Conservation (phyloP, 2,888 invertebrate genomes). For the Tenthredo notha region DNA sequence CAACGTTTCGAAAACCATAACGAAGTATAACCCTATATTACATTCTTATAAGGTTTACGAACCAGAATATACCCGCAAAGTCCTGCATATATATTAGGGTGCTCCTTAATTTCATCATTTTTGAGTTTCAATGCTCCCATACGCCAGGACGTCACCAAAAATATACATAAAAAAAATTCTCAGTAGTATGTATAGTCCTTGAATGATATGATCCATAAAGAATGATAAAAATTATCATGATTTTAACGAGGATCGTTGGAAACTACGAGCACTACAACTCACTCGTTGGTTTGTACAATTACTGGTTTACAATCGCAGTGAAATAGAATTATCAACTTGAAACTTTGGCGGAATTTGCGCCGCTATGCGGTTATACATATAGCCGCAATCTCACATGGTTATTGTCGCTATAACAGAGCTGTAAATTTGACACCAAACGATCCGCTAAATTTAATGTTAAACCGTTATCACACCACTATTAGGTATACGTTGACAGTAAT, state of each 20-base stretch:
- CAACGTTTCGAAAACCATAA: constrained; percentile 38
- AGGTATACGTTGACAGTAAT: constrained; percentile 6
- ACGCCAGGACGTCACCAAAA: no score
- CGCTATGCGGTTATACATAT: background rate
- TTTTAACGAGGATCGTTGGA: background rate
- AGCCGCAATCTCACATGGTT: constrained; percentile 29
- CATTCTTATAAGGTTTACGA: constrained; percentile 8
- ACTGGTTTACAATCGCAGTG: constrained; percentile 6
- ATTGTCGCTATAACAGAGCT: constrained; percentile 27
- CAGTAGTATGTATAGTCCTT: no score
- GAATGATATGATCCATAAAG: background rate
- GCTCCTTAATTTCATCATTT: no score
- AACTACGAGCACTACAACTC: background rate
- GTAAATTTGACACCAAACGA: constrained; percentile 18
- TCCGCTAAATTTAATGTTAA: constrained; percentile 28
- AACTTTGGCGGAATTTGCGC: background rate
- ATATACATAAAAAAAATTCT: no score
- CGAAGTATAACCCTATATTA: constrained; percentile 21
- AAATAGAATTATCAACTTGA: constrained; percentile 3
- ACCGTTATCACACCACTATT: background rate
- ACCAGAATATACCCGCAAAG: constrained; percentile 5
- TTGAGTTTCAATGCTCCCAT: no score
- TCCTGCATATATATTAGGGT: background rate
- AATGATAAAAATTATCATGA: background rate
- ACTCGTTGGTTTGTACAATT: background rate